phyloP scores from a whole-genome alignment of 2,113 vertebrate species.

The Ictalurus punctatus region DNA sequence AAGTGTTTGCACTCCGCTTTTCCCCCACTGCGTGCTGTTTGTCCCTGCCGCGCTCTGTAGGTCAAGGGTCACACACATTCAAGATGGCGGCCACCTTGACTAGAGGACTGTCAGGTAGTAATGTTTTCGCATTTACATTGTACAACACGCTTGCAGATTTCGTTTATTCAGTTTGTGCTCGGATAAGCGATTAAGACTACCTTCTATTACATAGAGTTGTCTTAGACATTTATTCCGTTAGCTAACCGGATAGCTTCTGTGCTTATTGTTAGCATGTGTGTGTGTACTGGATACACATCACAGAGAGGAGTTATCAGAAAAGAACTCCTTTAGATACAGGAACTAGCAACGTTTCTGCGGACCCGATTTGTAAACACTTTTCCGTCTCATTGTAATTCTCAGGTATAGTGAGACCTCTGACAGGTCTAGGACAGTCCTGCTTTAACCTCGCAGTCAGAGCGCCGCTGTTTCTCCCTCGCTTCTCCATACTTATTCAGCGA shows the following conservation, averaged over 20 bases:
- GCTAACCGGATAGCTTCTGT: background rate
- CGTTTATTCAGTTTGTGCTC: background rate
- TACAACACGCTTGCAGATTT: background rate
- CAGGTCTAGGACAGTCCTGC: conserved; percentile 41
- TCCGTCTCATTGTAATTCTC: conserved; percentile 35
- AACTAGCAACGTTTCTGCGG: background rate
- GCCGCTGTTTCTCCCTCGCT: conserved; percentile 41
- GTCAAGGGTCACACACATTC: background rate
- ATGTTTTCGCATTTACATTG: background rate
- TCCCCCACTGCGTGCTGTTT: conserved; percentile 29
- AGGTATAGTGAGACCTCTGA: conserved; percentile 69
- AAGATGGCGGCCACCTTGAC: conserved; percentile 69
- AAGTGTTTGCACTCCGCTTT: background rate
- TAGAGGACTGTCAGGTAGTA: conserved; percentile 62
- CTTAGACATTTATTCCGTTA: background rate
- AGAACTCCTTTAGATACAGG: background rate
- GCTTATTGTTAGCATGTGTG: background rate
- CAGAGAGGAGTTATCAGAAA: background rate
- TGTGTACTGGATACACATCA: background rate
- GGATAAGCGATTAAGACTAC: background rate
- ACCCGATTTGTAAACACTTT: background rate
- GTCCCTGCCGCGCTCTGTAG: conserved; percentile 59
- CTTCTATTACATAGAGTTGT: background rate
- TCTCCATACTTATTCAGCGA: conserved; percentile 55
- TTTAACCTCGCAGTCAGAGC: background rate